phyloP scores from a whole-genome alignment of 2,797 vertebrate species.

The Odontamblyopus lacepedii region DNA sequence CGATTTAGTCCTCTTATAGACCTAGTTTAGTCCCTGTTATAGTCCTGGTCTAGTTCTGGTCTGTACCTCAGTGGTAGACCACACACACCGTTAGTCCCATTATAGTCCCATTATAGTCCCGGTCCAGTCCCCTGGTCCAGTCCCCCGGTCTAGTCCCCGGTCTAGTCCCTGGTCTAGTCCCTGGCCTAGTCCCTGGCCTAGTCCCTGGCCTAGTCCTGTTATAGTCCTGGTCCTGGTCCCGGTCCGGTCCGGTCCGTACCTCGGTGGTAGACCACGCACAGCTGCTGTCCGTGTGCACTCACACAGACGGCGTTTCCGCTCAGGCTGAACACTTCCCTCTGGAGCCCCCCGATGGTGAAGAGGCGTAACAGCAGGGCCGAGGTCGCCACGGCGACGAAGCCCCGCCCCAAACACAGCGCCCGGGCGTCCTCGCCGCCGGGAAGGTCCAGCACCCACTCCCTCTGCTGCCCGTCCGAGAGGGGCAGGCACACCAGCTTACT shows the following conservation, averaged over 20 bases:
- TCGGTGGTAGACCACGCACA: constrained; percentile 87
- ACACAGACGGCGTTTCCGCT: constrained; percentile 90
- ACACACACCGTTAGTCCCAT: no score
- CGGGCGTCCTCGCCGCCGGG: constrained; percentile 83
- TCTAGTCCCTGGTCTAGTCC: no score
- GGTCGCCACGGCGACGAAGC: constrained; percentile 91
- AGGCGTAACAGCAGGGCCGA: constrained; percentile 81
- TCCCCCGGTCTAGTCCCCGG: no score
- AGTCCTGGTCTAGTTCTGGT: neutral
- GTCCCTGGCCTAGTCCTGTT: no score
- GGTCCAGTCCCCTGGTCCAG: no score
- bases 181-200: no score
- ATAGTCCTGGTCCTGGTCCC: no score
- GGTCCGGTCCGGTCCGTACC: constrained; percentile 59
- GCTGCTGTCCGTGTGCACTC: constrained; percentile 89
- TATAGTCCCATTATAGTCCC: neutral
- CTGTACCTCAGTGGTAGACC: no score
- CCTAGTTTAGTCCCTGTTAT: neutral
- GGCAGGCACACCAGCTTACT: constrained; percentile 97
- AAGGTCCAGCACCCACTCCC: constrained; percentile 96
- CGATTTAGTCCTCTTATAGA: neutral
- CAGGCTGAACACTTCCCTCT: constrained; percentile 90
- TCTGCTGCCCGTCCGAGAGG: constrained; percentile 95
- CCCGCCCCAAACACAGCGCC: constrained; percentile 89
- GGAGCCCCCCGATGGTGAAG: constrained; percentile 89